Evolutionary conservation across 2,797 vertebrate species (phyloP).

Genomic region (Saxicola maurus): DNA sequence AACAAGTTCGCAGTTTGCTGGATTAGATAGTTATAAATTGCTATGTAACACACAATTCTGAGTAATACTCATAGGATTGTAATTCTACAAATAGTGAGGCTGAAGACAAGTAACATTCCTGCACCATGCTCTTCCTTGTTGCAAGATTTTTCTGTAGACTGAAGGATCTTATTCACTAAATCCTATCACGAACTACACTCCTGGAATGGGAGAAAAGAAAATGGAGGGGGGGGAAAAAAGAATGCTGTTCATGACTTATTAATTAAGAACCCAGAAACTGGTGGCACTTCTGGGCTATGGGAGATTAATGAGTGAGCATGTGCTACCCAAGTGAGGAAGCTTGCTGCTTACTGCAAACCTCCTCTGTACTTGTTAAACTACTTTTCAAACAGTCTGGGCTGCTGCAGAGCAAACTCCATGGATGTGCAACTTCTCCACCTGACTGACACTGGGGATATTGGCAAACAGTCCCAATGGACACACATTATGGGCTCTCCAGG

Average conservation of each 20-base stretch:
- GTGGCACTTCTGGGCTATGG: not conserved
- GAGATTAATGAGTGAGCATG: not conserved
- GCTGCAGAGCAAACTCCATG: not conserved
- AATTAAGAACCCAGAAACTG: not conserved
- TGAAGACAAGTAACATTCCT: not conserved
- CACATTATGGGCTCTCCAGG: not conserved
- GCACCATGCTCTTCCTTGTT: not conserved
- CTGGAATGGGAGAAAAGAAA: not conserved
- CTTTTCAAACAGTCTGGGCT: not conserved
- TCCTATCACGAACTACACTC: not conserved
- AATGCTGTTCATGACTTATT: not conserved
- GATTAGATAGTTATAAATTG: not conserved
- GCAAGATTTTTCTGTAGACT: not conserved
- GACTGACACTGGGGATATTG: not conserved
- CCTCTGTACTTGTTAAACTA: not conserved
- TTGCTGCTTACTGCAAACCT: not conserved
- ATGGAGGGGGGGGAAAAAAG: fast-evolving
- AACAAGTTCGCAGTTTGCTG: not conserved
- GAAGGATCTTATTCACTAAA: not conserved
- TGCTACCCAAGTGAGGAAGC: not conserved
- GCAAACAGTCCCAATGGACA: not conserved
- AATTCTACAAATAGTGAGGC: not conserved
- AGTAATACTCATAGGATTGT: not conserved
- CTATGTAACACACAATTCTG: not conserved
- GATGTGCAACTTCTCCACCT: not conserved